Conservation (phyloP, 2,888 invertebrate species). For the Oscheius sp. region DNA sequence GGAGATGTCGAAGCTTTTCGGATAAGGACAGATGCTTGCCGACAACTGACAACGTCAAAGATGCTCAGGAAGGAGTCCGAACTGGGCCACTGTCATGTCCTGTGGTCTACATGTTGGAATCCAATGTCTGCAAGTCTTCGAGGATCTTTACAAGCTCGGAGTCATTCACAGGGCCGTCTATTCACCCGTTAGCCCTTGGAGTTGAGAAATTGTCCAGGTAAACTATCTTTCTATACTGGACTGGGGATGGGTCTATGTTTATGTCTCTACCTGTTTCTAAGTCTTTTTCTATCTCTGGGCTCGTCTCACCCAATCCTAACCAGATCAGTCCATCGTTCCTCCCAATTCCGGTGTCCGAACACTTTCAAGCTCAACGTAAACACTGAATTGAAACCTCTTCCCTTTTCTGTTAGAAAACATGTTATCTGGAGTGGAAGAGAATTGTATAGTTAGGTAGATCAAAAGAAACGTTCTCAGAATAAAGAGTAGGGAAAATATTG, state of each 20-base stretch:
- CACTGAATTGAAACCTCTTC: too few relatives aligned
- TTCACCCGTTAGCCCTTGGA: conserved; percentile 55
- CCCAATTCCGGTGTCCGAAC: too few relatives aligned
- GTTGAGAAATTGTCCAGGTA: conserved; percentile 39
- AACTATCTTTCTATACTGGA: not conserved
- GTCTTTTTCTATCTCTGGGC: too few relatives aligned
- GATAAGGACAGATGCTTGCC: conserved; percentile 45
- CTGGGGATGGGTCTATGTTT: not conserved
- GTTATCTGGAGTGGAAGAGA: too few relatives aligned
- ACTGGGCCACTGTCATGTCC: conserved; percentile 45
- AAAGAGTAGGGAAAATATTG: too few relatives aligned
- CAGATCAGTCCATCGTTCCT: too few relatives aligned
- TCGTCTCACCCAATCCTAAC: too few relatives aligned
- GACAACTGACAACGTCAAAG: conserved; percentile 51
- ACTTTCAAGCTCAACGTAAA: too few relatives aligned
- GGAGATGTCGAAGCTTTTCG: conserved; percentile 26
- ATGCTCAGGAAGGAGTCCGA: conserved; percentile 46
- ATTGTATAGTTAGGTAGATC: too few relatives aligned
- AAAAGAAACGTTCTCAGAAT: too few relatives aligned
- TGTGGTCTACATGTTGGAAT: conserved; percentile 53
- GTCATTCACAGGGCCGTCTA: conserved; percentile 45
- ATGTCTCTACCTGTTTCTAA: not conserved
- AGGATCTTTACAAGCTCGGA: conserved; percentile 49
- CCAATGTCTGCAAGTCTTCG: conserved; percentile 54
- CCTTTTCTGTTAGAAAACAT: too few relatives aligned